Evolutionary conservation across 2,797 vertebrate species (phyloP).

Genomic region (Aldrovandia affinis): DNA sequence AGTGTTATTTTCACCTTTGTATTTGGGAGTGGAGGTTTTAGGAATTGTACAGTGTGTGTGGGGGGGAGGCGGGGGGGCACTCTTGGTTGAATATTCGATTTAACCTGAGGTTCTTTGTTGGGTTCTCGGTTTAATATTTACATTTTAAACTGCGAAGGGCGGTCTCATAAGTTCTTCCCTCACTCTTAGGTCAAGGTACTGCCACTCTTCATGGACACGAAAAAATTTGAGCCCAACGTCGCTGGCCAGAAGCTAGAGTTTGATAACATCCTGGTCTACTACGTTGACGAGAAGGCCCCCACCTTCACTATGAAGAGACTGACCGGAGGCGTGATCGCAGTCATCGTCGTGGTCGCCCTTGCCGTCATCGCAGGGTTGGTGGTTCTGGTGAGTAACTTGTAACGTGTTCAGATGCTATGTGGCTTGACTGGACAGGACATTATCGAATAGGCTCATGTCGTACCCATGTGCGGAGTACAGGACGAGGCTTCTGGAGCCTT

Average conservation of each 20-base stretch:
- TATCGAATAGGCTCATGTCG: neutral
- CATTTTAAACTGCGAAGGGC: neutral
- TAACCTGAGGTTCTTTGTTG: neutral
- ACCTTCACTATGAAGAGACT: conserved; percentile 77
- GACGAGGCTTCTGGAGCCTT: neutral
- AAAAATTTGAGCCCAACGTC: conserved; percentile 41
- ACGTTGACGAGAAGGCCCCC: conserved; percentile 71
- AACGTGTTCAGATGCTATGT: neutral
- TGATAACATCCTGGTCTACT: conserved; percentile 64
- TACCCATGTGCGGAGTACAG: neutral
- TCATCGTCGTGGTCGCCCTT: conserved; percentile 72
- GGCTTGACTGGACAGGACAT: no score
- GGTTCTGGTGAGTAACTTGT: conserved; percentile 67
- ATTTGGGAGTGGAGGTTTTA: neutral
- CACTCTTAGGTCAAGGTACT: conserved; percentile 73
- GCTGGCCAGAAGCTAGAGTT: conserved; percentile 51
- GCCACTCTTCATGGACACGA: conserved; percentile 53
- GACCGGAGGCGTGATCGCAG: conserved; percentile 73
- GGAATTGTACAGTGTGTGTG: neutral
- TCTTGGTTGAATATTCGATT: neutral
- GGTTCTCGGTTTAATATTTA: neutral
- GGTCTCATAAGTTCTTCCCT: neutral
- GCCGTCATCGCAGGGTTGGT: conserved; percentile 73
- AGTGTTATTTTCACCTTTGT: neutral
- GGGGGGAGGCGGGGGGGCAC: neutral